phyloP scores from a whole-genome alignment of 2,888 invertebrate species.

The Lochmaea capreae region DNA sequence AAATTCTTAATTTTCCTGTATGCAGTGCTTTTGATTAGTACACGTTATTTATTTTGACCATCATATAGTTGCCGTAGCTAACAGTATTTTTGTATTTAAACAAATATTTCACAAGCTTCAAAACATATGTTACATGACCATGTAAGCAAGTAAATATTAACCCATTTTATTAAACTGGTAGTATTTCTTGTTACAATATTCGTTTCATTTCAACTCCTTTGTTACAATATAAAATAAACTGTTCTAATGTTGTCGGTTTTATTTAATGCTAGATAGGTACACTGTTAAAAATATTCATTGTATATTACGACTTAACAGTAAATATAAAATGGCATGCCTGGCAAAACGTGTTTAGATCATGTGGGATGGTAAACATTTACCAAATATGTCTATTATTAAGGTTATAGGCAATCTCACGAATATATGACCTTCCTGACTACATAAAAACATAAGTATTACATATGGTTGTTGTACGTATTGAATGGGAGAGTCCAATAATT shows the following conservation, averaged over 20 bases:
- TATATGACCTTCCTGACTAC: too few relatives aligned
- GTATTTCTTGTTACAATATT: slow-evolving; percentile 5
- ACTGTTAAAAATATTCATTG: not conserved
- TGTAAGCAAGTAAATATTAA: not conserved
- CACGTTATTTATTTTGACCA: not conserved
- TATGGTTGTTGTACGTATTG: too few relatives aligned
- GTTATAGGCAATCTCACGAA: too few relatives aligned
- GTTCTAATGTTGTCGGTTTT: not conserved
- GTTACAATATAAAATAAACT: not conserved
- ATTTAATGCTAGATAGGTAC: not conserved
- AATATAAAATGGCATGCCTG: too few relatives aligned
- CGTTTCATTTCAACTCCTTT: slow-evolving; percentile 1
- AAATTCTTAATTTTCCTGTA: too few relatives aligned
- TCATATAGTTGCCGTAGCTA: not conserved
- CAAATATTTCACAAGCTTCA: not conserved
- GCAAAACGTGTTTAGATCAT: too few relatives aligned
- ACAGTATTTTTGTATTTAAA: not conserved
- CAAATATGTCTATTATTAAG: too few relatives aligned
- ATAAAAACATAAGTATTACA: too few relatives aligned
- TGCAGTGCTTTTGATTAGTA: not conserved
- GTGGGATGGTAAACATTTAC: too few relatives aligned
- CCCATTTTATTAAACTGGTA: slow-evolving; percentile 1
- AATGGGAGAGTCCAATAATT: too few relatives aligned
- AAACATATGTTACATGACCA: not conserved
- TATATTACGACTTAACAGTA: too few relatives aligned